phyloP scores from a whole-genome alignment of 2,113 vertebrate species.

The Gracilinanus agilis region DNA sequence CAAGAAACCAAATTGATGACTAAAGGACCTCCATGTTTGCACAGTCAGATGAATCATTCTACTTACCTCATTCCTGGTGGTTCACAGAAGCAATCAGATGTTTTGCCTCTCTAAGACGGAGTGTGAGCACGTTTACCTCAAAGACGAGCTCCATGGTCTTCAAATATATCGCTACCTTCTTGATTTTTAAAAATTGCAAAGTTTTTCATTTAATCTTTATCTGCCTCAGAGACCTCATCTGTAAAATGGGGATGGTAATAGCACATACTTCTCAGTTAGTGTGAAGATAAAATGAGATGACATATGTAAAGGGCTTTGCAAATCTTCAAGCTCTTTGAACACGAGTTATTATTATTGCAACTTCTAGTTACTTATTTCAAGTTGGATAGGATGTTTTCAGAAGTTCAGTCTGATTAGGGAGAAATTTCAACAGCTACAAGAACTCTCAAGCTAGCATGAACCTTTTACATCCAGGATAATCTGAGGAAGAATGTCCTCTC shows the following conservation, averaged over 20 bases:
- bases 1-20: neutral
- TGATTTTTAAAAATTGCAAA: neutral
- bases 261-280: neutral
- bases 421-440: neutral
- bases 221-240: neutral
- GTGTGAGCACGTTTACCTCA: neutral
- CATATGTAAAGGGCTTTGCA: neutral
- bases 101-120: neutral
- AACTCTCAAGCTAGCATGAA: neutral
- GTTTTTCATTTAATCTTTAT: neutral
- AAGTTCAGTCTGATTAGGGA: neutral
- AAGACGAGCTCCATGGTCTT: neutral
- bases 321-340: neutral
- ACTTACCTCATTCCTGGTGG: neutral
- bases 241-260: neutral
- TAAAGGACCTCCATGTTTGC: neutral
- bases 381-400: too few species aligned
- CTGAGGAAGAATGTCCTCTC: neutral
- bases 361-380: neutral
- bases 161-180: neutral
- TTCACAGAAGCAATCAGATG: neutral
- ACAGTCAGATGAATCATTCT: neutral
- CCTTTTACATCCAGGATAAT: neutral
- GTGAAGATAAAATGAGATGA: neutral
- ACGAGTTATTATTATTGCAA: neutral